Evolutionary conservation across 2,888 invertebrate species (phyloP).

Genomic region (Neelides folsomi): DNA sequence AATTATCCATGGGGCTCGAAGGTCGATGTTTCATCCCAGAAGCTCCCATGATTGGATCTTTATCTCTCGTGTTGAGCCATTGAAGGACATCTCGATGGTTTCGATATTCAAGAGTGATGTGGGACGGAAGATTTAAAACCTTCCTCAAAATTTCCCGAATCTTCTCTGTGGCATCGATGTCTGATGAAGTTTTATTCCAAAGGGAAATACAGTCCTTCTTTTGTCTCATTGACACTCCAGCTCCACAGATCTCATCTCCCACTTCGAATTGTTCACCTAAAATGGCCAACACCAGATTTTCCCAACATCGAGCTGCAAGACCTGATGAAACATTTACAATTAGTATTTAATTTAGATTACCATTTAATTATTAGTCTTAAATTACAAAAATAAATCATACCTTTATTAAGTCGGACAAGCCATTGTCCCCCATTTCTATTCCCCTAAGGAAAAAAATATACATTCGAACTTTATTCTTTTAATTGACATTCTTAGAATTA

Average conservation of each 20-base stretch:
- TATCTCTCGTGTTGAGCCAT: slow-evolving; percentile 28
- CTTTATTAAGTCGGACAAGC: slow-evolving; percentile 88
- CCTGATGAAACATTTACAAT: too few relatives aligned
- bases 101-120: slow-evolving; percentile 83
- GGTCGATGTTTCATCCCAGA: slow-evolving; percentile 16
- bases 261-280: slow-evolving; percentile 98
- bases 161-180: slow-evolving; percentile 71
- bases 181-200: slow-evolving; percentile 91
- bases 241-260: slow-evolving; percentile 94
- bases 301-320: slow-evolving; percentile 92
- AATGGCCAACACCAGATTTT: slow-evolving; percentile 95
- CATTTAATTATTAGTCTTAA: background rate
- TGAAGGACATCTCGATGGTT: slow-evolving; percentile 38
- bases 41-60: slow-evolving; percentile 10
- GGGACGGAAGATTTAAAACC: slow-evolving; percentile 83
- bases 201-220: slow-evolving; percentile 91
- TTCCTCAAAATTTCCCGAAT: slow-evolving; percentile 90
- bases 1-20: slow-evolving; percentile 12
- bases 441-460: slow-evolving; percentile 19
- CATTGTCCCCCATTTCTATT: slow-evolving; percentile 96
- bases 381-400: background rate
- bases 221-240: slow-evolving; percentile 38
- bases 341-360: too few relatives aligned
- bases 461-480: too few relatives aligned
- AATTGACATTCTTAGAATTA: too few relatives aligned